Conservation (phyloP, 2,888 invertebrate species). For the Macrosoma leucophasiata region DNA sequence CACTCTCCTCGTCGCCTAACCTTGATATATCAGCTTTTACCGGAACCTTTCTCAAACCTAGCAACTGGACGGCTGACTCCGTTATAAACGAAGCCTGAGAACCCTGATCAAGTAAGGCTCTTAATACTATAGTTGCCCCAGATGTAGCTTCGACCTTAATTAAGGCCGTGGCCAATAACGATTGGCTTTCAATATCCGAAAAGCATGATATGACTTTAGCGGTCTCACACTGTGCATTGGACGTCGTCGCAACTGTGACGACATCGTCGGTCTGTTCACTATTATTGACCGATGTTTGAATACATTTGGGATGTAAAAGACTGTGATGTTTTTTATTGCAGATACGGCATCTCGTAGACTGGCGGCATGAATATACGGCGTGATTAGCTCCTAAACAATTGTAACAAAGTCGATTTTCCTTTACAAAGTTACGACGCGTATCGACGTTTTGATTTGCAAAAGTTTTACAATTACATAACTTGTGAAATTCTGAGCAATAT, state of each 20-base stretch:
- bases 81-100: slow-evolving; percentile 26
- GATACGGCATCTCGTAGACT: background rate
- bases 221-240: slow-evolving; percentile 2
- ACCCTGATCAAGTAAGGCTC: slow-evolving; percentile 28
- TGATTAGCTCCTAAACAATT: background rate
- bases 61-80: slow-evolving; percentile 17
- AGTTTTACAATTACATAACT: background rate
- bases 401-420: background rate
- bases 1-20: slow-evolving; percentile 2
- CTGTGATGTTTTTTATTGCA: slow-evolving; percentile 15
- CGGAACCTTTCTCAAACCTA: slow-evolving; percentile 17
- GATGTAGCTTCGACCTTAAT: slow-evolving; percentile 14
- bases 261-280: background rate
- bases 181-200: slow-evolving; percentile 1
- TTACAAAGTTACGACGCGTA: background rate
- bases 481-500: background rate
- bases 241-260: background rate
- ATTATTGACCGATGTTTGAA: too few species aligned
- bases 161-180: slow-evolving; percentile 23
- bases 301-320: slow-evolving; percentile 14
- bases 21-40: slow-evolving; percentile 3
- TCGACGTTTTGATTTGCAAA: background rate
- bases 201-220: slow-evolving; percentile 1
- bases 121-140: slow-evolving; percentile 10
- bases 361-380: slow-evolving; percentile 1